phyloP scores from a whole-genome alignment of 2,797 vertebrate genomes.

The Girardinus metallicus region DNA sequence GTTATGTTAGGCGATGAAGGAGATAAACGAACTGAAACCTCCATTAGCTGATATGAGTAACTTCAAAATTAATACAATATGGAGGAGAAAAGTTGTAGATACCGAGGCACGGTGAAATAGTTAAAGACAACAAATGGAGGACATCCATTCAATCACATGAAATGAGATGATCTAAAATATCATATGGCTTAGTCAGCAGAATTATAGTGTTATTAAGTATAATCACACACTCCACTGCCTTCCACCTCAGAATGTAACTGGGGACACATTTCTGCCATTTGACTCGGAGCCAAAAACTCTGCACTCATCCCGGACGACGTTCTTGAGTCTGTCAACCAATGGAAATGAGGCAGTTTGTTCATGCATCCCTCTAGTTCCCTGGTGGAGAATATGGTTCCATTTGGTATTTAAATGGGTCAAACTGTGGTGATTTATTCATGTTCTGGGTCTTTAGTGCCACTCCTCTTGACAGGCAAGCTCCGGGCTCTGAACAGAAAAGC shows the following conservation, averaged over 20 bases:
- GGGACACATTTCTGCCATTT: slow-evolving; percentile 42
- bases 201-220: slow-evolving; percentile 27
- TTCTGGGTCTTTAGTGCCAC: slow-evolving; percentile 68
- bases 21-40: slow-evolving; percentile 1
- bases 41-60: slow-evolving; percentile 16
- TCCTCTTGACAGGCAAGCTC: slow-evolving; percentile 65
- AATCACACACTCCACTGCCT: slow-evolving; percentile 28
- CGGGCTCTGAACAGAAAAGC: slow-evolving; percentile 39
- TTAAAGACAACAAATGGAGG: slow-evolving; percentile 18
- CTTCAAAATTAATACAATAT: slow-evolving; percentile 17
- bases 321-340: slow-evolving; percentile 38
- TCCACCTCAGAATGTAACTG: slow-evolving; percentile 19
- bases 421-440: slow-evolving; percentile 81
- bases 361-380: slow-evolving; percentile 58
- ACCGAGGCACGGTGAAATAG: slow-evolving; percentile 2
- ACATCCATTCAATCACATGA: slow-evolving; percentile 11
- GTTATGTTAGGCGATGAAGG: not conserved
- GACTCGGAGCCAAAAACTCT: slow-evolving; percentile 49
- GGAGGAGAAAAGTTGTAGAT: slow-evolving; percentile 6
- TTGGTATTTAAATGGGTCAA: slow-evolving; percentile 83
- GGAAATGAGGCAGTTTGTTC: slow-evolving; percentile 64
- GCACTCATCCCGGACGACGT: slow-evolving; percentile 25
- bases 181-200: slow-evolving; percentile 27
- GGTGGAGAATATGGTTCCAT: slow-evolving; percentile 61
- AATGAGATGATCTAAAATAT: slow-evolving; percentile 35